Base-by-base conservation (phyloP, 2,797 vertebrate genomes). In the Labroides dimidiatus region DNA sequence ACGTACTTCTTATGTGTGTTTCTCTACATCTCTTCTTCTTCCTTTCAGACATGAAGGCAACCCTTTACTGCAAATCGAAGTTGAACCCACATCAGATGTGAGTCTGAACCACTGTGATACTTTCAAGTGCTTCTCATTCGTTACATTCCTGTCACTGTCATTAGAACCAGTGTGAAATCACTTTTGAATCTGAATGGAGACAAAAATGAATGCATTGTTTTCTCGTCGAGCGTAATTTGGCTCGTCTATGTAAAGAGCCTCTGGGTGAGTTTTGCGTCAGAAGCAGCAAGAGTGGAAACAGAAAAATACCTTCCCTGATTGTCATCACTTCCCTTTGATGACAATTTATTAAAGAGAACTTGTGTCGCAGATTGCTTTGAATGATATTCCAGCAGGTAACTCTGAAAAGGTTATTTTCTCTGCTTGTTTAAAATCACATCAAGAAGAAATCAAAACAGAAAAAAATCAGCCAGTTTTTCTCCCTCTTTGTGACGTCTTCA, bases 51-150 rank as follows among this genome's bases (percentile, higher is more conserved):
- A 91, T 50, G 96, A 96, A 92, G 95, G 94, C 83, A 97, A 96
- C 83, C 97, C 97, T 69, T 92, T 99, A 87, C 97, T 99, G 92
- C 97, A 99, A 90, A 99, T 99, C 90, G 98, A 99, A 95, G 97
- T 99, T 78, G 97, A 98, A 86, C 96, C 97, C 52, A 98, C 96
- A 55, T 99, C 97, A 0, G 98, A 99, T 84, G 98, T 99, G 88
- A 97, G 94, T 93, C 24, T 37, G 36, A 24, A 37, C 2, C 10
- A 57, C 52, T 72, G 52, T 33, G 54, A 44, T 27, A 10, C 17
- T 52, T 53, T 51, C 61, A 7, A 56, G 4, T 52, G 10, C 16
- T 12, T 39, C 37, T 39, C 10, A 39, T 14, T 39, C 13, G 2
- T 39, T 39, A 39, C 37, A 12, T 12, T 2, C 9, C 37, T 39